Base-by-base conservation (phyloP, 2,888 invertebrate genomes). In the Cremastinae sp. region DNA sequence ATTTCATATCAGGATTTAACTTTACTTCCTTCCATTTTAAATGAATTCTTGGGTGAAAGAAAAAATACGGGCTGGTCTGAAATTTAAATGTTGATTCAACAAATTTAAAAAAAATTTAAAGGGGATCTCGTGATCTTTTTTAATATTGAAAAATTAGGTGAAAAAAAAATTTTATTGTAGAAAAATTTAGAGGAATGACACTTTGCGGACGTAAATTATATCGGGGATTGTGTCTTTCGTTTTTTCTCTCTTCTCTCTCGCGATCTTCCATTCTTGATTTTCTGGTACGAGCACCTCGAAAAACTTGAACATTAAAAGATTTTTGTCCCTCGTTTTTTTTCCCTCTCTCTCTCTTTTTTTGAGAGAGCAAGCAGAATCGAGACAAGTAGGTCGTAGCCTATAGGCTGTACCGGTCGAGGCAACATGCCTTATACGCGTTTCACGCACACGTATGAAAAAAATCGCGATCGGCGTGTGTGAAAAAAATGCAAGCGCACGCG, bases 381-480 rank as follows among this genome's bases (percentile, higher is more conserved):
- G 71, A 76, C 74, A 85, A 81, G 83, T 84, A 81, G 84, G 84
- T 79, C 81, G 85, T 80, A 76, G 79, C 79, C 79, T 84, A n/a
- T n/a, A 78, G 78, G 79, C 79, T 77, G 78, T 80, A 79, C 76
- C 75, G 78, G 78, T 78, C 75, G 78, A 78, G 78, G 79, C 84
- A 84, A 83, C 83, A 80, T 82, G 76, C 84, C 84, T 79, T 85
- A 85, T 85, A 85, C 80, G 84, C 76, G 79, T 73, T 56, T 28
- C 64, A 58, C 16, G 22, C 12, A 35, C 43, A 35, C 59, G 28
- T 55, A 71, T 28, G 1, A 49, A 64, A 51, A 62, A 59, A 59
- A 72, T 49, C n/a, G n/a, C 12, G 49, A 18, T 4, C n/a, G 41
- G 59, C 22, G 49, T 28, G 56, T 61, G 20, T 28, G 8, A 12